phyloP scores from a whole-genome alignment of 2,797 vertebrate species.

The Bovichtus diacanthus region DNA sequence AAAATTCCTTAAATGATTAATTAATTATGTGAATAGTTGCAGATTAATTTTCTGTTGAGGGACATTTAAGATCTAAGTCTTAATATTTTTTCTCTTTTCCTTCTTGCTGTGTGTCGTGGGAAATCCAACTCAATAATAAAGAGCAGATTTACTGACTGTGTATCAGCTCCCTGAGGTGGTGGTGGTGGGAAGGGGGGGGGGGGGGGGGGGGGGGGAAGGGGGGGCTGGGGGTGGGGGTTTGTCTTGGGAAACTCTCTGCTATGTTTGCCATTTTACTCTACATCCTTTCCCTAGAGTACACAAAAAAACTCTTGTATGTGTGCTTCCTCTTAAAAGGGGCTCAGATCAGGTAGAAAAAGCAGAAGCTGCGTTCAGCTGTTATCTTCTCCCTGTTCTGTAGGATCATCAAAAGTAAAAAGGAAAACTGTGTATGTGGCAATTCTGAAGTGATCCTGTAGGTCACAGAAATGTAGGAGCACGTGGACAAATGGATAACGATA shows the following conservation, averaged over 20 bases:
- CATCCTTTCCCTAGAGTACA: conserved; percentile 63
- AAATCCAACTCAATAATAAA: conserved; percentile 45
- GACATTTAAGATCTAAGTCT: not conserved
- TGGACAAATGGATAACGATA: conserved; percentile 22
- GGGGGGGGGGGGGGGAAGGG: no score
- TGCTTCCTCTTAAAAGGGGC: conserved; percentile 64
- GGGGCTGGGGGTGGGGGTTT: no score
- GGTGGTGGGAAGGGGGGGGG: not conserved
- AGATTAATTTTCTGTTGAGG: not conserved
- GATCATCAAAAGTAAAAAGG: conserved; percentile 67
- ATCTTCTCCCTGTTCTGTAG: conserved; percentile 51
- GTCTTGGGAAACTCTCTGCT: conserved; percentile 68
- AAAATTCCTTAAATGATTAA: not conserved
- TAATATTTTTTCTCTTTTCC: not conserved
- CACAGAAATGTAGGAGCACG: conserved; percentile 5
- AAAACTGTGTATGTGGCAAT: conserved; percentile 54
- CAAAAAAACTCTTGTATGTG: conserved; percentile 46
- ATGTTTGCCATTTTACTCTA: conserved; percentile 61
- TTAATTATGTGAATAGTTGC: not conserved
- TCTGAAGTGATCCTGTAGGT: conserved; percentile 42
- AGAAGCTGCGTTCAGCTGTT: conserved; percentile 57
- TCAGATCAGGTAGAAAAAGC: conserved; percentile 66
- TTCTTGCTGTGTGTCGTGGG: conserved; percentile 18
- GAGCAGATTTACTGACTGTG: conserved; percentile 35
- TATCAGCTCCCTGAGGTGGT: conserved; percentile 13